Conservation (phyloP, 2,113 vertebrate genomes). For the Ifrita kowaldi region DNA sequence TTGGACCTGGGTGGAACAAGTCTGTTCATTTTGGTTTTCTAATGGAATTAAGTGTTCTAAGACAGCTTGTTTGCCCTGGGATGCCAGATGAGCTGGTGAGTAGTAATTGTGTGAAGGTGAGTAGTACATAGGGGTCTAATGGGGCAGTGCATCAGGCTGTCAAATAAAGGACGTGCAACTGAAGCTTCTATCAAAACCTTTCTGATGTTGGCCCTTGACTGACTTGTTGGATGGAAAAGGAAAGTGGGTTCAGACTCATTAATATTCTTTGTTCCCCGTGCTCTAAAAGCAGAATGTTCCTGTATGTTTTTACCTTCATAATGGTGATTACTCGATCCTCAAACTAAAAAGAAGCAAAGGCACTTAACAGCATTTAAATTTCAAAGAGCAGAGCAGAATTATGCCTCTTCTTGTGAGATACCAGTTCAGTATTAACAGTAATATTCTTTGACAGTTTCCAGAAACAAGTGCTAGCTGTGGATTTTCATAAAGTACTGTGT, state of each 20-base stretch:
- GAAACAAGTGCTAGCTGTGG: not conserved
- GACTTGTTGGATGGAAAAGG: not conserved
- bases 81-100: not conserved
- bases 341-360: not conserved
- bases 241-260: not conserved
- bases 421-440: not conserved
- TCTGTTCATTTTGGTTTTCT: not conserved
- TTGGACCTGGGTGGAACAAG: not conserved
- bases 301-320: not conserved
- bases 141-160: not conserved
- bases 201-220: not conserved
- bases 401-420: not conserved
- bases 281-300: not conserved
- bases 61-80: not conserved
- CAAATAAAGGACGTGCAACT: not conserved
- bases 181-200: not conserved
- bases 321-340: not conserved
- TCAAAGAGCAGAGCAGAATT: not conserved
- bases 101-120: not conserved
- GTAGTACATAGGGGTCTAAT: not conserved
- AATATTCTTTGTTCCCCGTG: not conserved
- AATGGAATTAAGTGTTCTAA: not conserved
- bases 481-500: not conserved
- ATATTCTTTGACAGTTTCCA: not conserved
- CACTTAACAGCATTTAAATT: not conserved